Evolutionary conservation across 2,888 invertebrate species (phyloP), one percentile per base, ranked within the genome.

Genomic region (Mayetiola destructor): DNA sequence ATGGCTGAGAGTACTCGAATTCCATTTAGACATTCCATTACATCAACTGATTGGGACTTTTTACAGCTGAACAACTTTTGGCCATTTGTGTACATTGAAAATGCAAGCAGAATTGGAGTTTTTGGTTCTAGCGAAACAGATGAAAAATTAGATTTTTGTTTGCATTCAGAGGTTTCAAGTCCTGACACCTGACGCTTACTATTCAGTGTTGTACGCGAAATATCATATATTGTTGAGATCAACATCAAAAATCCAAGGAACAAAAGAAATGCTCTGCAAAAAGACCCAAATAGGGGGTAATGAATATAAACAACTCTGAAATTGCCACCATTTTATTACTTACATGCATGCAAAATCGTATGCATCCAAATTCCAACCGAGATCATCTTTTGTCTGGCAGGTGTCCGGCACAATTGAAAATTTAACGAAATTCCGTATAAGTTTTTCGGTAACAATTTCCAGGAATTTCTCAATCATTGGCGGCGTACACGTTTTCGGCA

Each of bases 1-100:
- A 66, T 61, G 60, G 66, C 65, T 48, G 65, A 68, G 1, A 68
- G 57, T 9, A 64, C 62, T 57, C 66, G 61, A 2, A 69, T 61
- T 2, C 68, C 69, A 61, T 66, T 60, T 12, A 69, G 62, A 61
- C 67, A 68, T 23, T 62, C 59, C 53, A 69, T 61, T 42, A 66
- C 61, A 54, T 64, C 60, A 2, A 53, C 12, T 4, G 57, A 60
- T 8, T 62, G 59, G 8, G 23, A 35, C 55, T 29, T 29, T 3
- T 32, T 35, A 12, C 48, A 27, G 27, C 59, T 56, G 10, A 68
- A 61, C 32, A 68, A 56, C 58, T 63, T 65, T 57, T 60, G 60
- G 1, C 64, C 63, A 60, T 69, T 69, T 23, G 65, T 61, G 21
- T 64, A 60, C n/a, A 64, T 57, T 1, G 68, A 68, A 53, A 68